Base-by-base conservation (phyloP, 1,140 invertebrate species). In the Philotrypesis tridentata region DNA sequence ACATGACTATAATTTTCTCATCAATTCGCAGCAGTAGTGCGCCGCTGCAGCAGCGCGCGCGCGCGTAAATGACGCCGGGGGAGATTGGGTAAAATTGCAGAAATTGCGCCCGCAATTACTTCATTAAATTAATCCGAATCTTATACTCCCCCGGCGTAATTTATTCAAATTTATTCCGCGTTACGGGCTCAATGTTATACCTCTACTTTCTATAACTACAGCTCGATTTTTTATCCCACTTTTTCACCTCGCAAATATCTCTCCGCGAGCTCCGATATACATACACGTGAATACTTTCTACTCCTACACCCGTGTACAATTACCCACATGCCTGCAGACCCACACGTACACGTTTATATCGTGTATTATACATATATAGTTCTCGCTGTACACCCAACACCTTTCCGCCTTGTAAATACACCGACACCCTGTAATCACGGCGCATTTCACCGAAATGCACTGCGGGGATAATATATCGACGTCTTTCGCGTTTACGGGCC, bases 151-250 rank as follows among this genome's bases (percentile, higher is more conserved):
- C 12, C 43, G 5, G 17, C 6, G 21, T n/a, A 17, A 55, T 21
- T 6, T n/a, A 48, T 72, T 48, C 17, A 72, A 43, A 63, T 75
- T 63, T 7, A 75, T 73, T 72, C 67, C 33, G 17, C 29, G 43
- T 71, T 60, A 33, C 31, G 60, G 27, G 65, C 31, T 68, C 37
- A 71, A 48, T 78, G 25, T 55, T 61, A 61, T 63, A 43, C 48
- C n/a, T 29, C 48, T 74, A 67, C 48, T 83, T 79, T 79, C 68
- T 73, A 79, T 31, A 68, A 27, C 27, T 60, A 43, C 25, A 68
- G 12, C 25, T 11, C 25, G 25, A 31, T 14, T 79, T 79, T 79
- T 79, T 48, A 78, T 48, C 40, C 40, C 23, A 70, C 33, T 48
- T 33, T 67, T 76, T 76, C 73, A 33, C 12, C 40, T 76, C 40